Base-by-base conservation (phyloP, 2,888 invertebrate species). In the Euspilapteryx auroguttella region DNA sequence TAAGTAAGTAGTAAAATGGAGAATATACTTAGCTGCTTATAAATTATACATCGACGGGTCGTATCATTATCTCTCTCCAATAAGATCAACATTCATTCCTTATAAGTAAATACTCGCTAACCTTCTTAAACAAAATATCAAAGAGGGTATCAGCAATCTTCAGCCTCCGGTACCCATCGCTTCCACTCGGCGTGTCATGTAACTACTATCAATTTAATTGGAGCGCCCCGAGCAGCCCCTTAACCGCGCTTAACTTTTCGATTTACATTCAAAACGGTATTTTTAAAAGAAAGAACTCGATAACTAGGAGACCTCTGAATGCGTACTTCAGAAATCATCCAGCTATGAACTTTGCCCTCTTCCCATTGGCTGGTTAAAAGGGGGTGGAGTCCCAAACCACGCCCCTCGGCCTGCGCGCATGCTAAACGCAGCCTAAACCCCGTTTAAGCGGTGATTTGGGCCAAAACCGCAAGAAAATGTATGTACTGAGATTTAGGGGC, bases 361-460 rank as follows among this genome's bases (percentile, higher is more conserved):
- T 24, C 28, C 44, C 21, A 71, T 75, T 73, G 73, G 73, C 30
- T 28, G 42, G 12, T 4, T 1, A 3, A 3, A 0, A 12, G 6
- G 17, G 45, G 64, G 73, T 37, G 55, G 71, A 49, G 56, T 34
- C 37, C 15, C 14, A 32, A 24, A 42, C 58, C 42, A 58, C 66
- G 58, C 73, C 68, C 41, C 32, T 29, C 22, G 35, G 32, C 36
- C 46, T 37, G 49, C 46, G 75, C 75, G 75, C 73, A 73, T 73
- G 73, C 66, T 69, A 71, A 71, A 63, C 62, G 61, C 50, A 62
- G 38, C 53, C 63, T 73, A 73, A 71, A 54, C 42, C 62, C 58
- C 73, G 69, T 71, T 75, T 75, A 75, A 71, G 73, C 73, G 73
- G 73, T 71, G 54, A 69, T 75, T 75, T 75, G 63, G 63, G 44